Conservation (phyloP, 1,140 invertebrate species). For the Scaptodrosophila lebanonensis region DNA sequence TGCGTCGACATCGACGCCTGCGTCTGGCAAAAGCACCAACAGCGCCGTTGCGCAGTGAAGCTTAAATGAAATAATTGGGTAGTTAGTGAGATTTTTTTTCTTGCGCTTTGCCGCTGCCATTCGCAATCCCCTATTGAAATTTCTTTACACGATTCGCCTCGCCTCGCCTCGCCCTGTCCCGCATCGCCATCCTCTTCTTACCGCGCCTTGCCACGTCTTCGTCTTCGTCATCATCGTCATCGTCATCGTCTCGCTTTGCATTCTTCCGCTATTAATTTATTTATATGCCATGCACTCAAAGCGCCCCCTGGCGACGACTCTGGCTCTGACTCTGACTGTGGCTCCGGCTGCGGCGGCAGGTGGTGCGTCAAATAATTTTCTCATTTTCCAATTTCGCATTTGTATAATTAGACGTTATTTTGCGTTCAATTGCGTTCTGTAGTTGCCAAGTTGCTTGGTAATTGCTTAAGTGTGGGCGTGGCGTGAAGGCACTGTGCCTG, state of each 20-base stretch:
- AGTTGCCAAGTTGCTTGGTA: constrained; percentile 15
- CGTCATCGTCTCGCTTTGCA: constrained; percentile 24
- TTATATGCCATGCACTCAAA: constrained; percentile 52
- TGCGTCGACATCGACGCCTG: constrained; percentile 2
- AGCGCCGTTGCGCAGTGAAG: constrained; percentile 53
- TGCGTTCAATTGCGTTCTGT: constrained; percentile 35
- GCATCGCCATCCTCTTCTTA: not conserved
- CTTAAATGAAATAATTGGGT: constrained; percentile 76
- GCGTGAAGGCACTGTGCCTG: not conserved
- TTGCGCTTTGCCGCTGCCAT: constrained; percentile 2
- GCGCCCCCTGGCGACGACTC: not conserved
- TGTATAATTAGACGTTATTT: constrained; percentile 53
- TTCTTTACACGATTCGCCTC: not conserved
- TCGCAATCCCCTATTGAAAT: constrained; percentile 17
- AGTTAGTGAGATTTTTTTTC: constrained; percentile 63
- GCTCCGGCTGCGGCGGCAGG: constrained; percentile 20
- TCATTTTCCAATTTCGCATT: constrained; percentile 18
- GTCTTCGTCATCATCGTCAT: too few relatives aligned
- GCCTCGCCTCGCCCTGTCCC: not conserved
- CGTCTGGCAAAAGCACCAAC: constrained; percentile 8
- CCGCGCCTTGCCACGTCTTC: not conserved
- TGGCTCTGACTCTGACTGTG: too few relatives aligned
- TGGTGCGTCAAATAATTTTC: constrained; percentile 31
- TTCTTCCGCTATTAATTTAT: constrained; percentile 55
- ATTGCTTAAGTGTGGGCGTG: constrained; percentile 26